Conservation (phyloP, 2,113 vertebrate genomes). For the Tragulus kanchil region DNA sequence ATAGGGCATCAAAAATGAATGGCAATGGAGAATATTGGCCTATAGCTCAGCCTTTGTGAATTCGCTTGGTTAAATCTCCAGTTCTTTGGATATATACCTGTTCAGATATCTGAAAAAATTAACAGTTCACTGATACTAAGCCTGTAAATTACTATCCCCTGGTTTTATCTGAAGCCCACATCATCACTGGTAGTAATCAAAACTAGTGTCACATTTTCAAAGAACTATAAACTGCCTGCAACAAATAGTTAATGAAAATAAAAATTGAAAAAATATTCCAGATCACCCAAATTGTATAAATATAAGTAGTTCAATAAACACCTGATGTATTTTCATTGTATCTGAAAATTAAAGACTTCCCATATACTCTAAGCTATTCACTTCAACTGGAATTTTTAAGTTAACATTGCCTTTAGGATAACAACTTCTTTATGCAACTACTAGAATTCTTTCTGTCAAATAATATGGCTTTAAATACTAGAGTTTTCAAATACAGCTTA, state of each 20-base stretch:
- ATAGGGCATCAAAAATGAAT: background rate
- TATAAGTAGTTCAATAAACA: conserved; percentile 44
- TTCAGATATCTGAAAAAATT: background rate
- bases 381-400: conserved; percentile 26
- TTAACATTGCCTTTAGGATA: conserved; percentile 12
- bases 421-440: background rate
- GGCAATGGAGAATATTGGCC: background rate
- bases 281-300: background rate
- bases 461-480: conserved; percentile 38
- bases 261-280: background rate
- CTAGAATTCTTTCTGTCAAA: background rate
- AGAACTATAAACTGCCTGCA: background rate
- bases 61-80: background rate
- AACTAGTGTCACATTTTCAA: background rate
- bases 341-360: conserved; percentile 7
- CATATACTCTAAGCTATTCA: background rate
- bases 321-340: background rate
- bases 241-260: conserved; percentile 21
- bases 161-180: background rate
- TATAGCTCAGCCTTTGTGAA: background rate
- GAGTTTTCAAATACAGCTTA: conserved; percentile 8
- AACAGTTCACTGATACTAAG: background rate
- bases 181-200: background rate
- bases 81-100: background rate
- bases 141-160: background rate